A percentile compares a stretch with the other conserved stretches of the same genome.
phyloP scores from a whole-genome alignment of 2,888 invertebrate species.

The Erebia aethiops region DNA sequence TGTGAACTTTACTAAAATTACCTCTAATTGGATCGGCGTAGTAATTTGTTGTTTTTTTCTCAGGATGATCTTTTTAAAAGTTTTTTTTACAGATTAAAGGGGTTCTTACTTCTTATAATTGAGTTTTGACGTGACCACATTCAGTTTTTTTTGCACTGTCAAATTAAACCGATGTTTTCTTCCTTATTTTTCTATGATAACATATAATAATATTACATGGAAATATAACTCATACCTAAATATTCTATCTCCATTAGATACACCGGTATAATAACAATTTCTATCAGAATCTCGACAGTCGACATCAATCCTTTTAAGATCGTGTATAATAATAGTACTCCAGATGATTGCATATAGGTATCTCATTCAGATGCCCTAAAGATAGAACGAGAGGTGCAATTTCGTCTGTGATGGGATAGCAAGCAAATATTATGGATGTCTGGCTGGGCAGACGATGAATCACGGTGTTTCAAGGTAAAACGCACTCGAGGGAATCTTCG shows the following conservation, averaged over 20 bases:
- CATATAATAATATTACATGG: too few relatives aligned
- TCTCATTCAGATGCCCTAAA: conserved; percentile 11
- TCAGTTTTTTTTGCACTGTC: too few relatives aligned
- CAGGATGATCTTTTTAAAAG: too few relatives aligned
- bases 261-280: neutral
- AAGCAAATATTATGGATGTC: conserved; percentile 48
- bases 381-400: conserved; percentile 34
- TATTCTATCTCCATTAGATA: neutral
- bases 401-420: conserved; percentile 44
- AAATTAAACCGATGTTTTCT: too few relatives aligned
- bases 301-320: conserved; percentile 10
- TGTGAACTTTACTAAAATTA: conserved; percentile 9
- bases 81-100: too few relatives aligned
- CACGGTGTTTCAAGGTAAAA: conserved; percentile 50
- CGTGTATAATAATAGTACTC: conserved; percentile 23
- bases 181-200: too few relatives aligned
- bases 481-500: conserved; percentile 28
- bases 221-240: too few relatives aligned
- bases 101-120: too few relatives aligned
- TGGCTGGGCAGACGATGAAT: conserved; percentile 65
- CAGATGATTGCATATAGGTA: conserved; percentile 19
- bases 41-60: neutral
- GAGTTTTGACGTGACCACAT: too few relatives aligned
- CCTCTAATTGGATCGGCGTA: neutral
- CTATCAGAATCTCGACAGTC: conserved; percentile 9